These are phyloP conservation scores for Leptinotarsa haldemani DNA, from an alignment of 2,888 invertebrate genomes.

Conservation along the genomic window DNA sequence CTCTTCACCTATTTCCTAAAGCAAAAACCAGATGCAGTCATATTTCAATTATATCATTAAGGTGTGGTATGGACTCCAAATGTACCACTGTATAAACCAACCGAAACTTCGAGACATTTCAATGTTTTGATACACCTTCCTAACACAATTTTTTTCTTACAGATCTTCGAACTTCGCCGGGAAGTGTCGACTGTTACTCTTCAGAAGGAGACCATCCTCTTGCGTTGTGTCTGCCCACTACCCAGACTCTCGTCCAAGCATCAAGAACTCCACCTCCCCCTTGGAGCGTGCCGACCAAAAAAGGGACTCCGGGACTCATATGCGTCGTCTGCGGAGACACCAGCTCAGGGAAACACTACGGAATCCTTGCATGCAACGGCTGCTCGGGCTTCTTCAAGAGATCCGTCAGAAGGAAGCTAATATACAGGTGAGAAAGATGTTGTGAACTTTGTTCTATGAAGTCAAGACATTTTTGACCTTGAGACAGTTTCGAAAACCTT, in stretches of 20 bases:
- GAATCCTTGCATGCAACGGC: conserved; percentile 98
- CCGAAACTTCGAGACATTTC: no score
- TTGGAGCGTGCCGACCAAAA: conserved; percentile 68
- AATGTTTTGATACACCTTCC: neutral
- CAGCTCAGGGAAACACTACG: conserved; percentile 97
- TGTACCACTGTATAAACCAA: no score
- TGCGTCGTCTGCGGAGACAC: conserved; percentile 98
- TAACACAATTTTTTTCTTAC: conserved; percentile 41
- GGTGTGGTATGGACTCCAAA: no score
- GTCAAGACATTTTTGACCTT: no score
- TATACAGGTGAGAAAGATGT: conserved; percentile 83
- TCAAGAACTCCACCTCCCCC: conserved; percentile 73
- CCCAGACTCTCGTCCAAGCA: conserved; percentile 74
- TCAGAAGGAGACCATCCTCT: conserved; percentile 69
- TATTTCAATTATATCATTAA: no score
- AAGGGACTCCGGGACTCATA: conserved; percentile 80
- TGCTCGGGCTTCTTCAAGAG: conserved; percentile 99
- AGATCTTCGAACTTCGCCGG: conserved; percentile 63
- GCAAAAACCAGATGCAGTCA: no score
- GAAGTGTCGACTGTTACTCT: conserved; percentile 63
- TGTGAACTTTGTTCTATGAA: neutral
- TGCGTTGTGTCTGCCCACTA: conserved; percentile 71
- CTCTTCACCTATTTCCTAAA: no score
- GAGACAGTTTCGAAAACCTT: no score
- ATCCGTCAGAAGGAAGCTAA: conserved; percentile 93